Evolutionary conservation across 2,113 vertebrate genomes (phyloP).

Genomic region (Orcinus orca): DNA sequence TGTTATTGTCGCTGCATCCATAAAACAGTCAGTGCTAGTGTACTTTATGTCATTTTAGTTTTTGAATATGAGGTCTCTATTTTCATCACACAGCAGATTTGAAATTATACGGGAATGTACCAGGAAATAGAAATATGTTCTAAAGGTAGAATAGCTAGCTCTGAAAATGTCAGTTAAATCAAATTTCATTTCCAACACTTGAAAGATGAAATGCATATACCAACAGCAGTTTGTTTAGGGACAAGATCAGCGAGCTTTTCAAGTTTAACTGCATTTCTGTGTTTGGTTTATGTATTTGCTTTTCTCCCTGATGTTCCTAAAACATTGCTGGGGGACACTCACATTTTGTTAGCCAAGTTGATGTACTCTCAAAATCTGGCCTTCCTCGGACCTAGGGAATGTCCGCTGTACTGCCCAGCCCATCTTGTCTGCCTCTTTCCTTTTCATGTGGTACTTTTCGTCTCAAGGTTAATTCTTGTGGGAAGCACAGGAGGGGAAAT

Average conservation of each 20-base stretch:
- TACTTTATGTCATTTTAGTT: not conserved
- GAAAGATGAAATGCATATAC: not conserved
- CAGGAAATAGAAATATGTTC: conserved; percentile 9
- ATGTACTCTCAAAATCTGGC: not conserved
- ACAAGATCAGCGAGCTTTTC: not conserved
- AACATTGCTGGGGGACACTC: not conserved
- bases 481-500: not conserved
- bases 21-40: not conserved
- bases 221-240: not conserved
- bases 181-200: not conserved
- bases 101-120: not conserved
- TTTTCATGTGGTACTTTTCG: not conserved
- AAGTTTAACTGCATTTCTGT: not conserved
- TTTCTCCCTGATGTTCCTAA: not conserved
- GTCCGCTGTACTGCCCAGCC: too few species aligned
- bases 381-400: not conserved
- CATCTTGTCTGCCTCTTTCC: not conserved
- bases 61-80: conserved; percentile 11
- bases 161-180: not conserved
- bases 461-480: not conserved
- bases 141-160: not conserved
- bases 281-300: not conserved
- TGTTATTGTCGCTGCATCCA: not conserved
- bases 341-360: not conserved
- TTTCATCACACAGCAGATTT: not conserved